Conservation (phyloP, 2,888 invertebrate species). For the Chalcosyrphus nemorum region DNA sequence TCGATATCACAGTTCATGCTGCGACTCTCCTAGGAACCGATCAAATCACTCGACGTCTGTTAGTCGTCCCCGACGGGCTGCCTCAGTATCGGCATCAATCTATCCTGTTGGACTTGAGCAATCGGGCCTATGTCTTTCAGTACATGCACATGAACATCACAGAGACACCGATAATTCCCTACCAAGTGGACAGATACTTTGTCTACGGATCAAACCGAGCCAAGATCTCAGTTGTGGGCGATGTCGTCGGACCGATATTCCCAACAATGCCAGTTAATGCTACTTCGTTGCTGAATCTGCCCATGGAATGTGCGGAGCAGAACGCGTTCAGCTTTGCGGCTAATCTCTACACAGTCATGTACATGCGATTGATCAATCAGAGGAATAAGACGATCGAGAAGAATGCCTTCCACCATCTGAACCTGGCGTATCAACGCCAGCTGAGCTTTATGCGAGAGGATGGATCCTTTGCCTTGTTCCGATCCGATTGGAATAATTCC, state of each 20-base stretch:
- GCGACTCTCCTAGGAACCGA: slow-evolving; percentile 87
- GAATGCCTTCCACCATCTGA: slow-evolving; percentile 91
- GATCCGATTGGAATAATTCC: slow-evolving; percentile 95
- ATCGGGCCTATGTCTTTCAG: slow-evolving; percentile 93
- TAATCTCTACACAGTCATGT: slow-evolving; percentile 92
- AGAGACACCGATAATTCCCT: slow-evolving; percentile 93
- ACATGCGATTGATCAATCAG: slow-evolving; percentile 93
- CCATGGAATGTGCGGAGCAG: slow-evolving; percentile 94
- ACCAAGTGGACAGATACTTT: slow-evolving; percentile 92
- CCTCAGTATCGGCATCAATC: slow-evolving; percentile 95
- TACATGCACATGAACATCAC: slow-evolving; percentile 96
- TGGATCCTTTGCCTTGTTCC: slow-evolving; percentile 93
- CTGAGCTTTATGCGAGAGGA: slow-evolving; percentile 93
- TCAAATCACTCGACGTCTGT: slow-evolving; percentile 84
- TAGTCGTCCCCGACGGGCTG: slow-evolving; percentile 92
- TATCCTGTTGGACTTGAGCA: slow-evolving; percentile 93
- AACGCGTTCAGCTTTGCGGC: slow-evolving; percentile 97
- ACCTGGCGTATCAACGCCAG: slow-evolving; percentile 92
- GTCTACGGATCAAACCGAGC: slow-evolving; percentile 94
- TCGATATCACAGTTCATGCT: slow-evolving; percentile 88
- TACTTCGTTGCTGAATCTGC: slow-evolving; percentile 87
- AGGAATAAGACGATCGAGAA: slow-evolving; percentile 89
- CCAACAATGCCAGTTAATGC: slow-evolving; percentile 95
- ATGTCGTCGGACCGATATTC: slow-evolving; percentile 94
- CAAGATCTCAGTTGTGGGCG: slow-evolving; percentile 89